Evolutionary conservation across 1,140 invertebrate genomes (phyloP), one percentile per base, ranked within the genome.

Genomic region (Aethina tumida): DNA sequence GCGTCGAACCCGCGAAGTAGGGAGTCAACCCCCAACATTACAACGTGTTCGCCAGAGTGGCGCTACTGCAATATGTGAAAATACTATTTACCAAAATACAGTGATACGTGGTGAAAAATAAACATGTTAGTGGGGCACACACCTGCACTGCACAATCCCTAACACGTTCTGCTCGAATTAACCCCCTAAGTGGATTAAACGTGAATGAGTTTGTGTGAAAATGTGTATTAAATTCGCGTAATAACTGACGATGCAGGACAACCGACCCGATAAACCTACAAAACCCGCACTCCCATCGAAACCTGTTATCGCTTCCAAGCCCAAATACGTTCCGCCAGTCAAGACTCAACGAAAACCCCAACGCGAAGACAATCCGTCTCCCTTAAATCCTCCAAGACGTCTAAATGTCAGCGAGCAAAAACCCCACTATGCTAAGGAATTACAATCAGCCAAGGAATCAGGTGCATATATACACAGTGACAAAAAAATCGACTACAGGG

Each of bases 21-120:
- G 58, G 56, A 60, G 53, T 58, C 52, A 45, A 59, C 58, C 58
- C 56, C 55, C 45, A 51, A 56, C 49, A 56, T 50, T 41, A 49
- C 53, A 59, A 56, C 55, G 49, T 56, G 51, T 45, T 55, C 34
- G 43, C 46, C 46, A 50, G 45, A 42, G 44, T 53, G 45, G 46
- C 27, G 50, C 32, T 41, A 39, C 36, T 45, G 49, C 38, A 35
- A 40, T 39, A 35, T 38, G 27, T 33, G 31, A 30, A 15, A 24
- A 33, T 34, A 24, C 34, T 35, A 41, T 38, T 35, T 44, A 26
- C 31, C 17, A 16, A 18, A 43, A 14, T 7, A 8, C 9, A 12
- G 12, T 10, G 19, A 13, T 15, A 9, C 9, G 13, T 16, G 20
- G 17, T 39, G 18, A 28, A 18, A 5, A 28, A 17, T 16, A 26